Base-by-base conservation (phyloP, 2,113 vertebrate species). In the Tyrannus savana region DNA sequence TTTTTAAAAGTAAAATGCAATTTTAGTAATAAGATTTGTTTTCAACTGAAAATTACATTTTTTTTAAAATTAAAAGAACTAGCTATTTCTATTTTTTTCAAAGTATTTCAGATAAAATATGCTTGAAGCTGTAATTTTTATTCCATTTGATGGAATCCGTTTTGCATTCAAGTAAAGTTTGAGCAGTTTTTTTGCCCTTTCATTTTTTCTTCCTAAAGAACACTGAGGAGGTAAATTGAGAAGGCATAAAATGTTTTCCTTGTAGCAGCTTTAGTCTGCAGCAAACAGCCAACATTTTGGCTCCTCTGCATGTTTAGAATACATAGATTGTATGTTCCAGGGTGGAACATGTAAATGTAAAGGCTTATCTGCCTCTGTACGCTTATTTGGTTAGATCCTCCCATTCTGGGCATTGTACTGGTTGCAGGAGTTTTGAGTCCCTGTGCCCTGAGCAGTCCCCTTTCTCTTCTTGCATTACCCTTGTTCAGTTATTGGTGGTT, bases 281-380 rank as follows among this genome's bases (percentile, higher is more conserved):
- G 24, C 25, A 55, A 25, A 71, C 28, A 68, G 47, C 17, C 39
- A 39, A 72, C 15, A 47, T 47, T 71, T 35, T 79, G 16, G 12
- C 33, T 87, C 12, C 5, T 64, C 30, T 82, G 9, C 22, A 10
- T 5, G 2, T 64, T 92, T 88, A 39, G 23, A 80, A 39, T 46
- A 27, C 25, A 33, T 42, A 7, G 8, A 60, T 55, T 76, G 19
- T 15, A 8, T 16, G 10, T 50, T 64, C 12, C 44, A 10, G 8
- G 13, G 63, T 71, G 56, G 19, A 71, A 33, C 0, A 1, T 23
- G 1, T 71, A 7, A 37, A 1, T 23, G 1, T 71, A 7, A 37
- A 27, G 21, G 23, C 23, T 24, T 60, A 37, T 12, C 31, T 0
- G 0, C 53, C 13, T 49, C 17, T 30, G 10, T 49, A 19, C 23